A percentile compares a stretch with the other conserved stretches of the same genome.
These are phyloP conservation scores for Chymomyza fuscimana DNA, from an alignment of 2,888 invertebrate genomes.

Conservation along the genomic window DNA sequence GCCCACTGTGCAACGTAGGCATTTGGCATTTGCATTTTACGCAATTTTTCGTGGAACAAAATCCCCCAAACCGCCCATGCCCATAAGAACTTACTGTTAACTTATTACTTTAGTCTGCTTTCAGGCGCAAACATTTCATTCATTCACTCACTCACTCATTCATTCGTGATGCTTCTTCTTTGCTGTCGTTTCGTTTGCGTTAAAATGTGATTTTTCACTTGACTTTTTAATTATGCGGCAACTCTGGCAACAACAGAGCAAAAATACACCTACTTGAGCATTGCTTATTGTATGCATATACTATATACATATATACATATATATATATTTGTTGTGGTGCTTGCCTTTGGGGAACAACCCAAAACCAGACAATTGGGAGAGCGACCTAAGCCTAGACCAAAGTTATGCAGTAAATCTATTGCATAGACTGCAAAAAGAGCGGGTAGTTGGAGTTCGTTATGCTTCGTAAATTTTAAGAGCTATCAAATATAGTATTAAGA, in stretches of 20 bases:
- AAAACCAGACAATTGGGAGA: conserved; percentile 4
- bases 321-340: conserved; percentile 5
- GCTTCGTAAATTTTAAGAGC: background rate
- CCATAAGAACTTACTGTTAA: conserved; percentile 22
- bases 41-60: conserved; percentile 42
- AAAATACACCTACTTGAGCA: conserved; percentile 68
- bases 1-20: conserved; percentile 28
- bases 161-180: conserved; percentile 21
- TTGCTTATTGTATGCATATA: conserved; percentile 2
- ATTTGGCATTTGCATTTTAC: conserved; percentile 63
- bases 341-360: conserved; percentile 22
- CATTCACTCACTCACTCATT: conserved; percentile 50
- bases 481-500: background rate
- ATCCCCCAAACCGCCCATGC: background rate
- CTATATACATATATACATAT: no score
- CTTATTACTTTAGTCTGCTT: conserved; percentile 68
- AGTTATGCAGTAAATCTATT: conserved; percentile 69
- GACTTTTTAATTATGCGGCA: conserved; percentile 73
- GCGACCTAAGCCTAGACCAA: conserved; percentile 17
- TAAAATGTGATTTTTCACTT: conserved; percentile 75
- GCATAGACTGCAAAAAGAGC: conserved; percentile 31
- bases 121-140: conserved; percentile 71
- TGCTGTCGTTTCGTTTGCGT: conserved; percentile 47
- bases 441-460: background rate
- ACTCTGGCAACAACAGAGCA: conserved; percentile 33